phyloP scores from a whole-genome alignment of 2,797 vertebrate genomes.

The Pteropus rufus region DNA sequence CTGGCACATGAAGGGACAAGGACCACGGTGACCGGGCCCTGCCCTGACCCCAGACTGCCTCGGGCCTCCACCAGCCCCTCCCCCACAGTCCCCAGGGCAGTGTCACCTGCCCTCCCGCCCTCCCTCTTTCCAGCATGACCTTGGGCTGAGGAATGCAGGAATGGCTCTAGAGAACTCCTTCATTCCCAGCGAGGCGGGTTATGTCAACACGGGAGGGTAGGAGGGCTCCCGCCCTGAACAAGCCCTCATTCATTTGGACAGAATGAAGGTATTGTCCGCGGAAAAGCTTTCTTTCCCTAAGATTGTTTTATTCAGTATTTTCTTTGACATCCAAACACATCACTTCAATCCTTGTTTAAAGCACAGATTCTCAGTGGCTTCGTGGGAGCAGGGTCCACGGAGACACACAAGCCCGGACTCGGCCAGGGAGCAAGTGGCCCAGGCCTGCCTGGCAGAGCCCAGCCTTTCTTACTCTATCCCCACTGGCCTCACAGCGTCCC shows the following conservation, averaged over 20 bases:
- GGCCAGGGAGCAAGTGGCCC: rapidly evolving
- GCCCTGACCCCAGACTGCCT: background rate
- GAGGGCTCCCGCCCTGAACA: background rate
- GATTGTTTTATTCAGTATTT: background rate
- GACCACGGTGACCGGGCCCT: background rate
- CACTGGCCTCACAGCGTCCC: rapidly evolving
- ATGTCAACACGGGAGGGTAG: rapidly evolving
- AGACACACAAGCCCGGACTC: rapidly evolving
- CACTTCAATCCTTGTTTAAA: rapidly evolving
- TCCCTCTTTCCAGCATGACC: too few relatives aligned
- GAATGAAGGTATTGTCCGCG: background rate
- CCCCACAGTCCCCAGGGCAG: background rate
- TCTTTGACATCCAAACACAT: background rate
- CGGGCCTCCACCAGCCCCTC: background rate
- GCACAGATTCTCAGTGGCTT: rapidly evolving
- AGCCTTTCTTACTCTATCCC: rapidly evolving
- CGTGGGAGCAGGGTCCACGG: rapidly evolving
- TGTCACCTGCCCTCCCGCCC: background rate
- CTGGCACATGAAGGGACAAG: background rate
- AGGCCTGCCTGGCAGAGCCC: background rate
- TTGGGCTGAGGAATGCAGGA: too few relatives aligned
- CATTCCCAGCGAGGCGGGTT: background rate
- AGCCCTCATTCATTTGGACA: background rate
- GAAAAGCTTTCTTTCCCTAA: background rate
- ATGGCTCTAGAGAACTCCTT: rapidly evolving